Conservation (phyloP, 2,888 invertebrate species). For the Hemaris fuciformis region DNA sequence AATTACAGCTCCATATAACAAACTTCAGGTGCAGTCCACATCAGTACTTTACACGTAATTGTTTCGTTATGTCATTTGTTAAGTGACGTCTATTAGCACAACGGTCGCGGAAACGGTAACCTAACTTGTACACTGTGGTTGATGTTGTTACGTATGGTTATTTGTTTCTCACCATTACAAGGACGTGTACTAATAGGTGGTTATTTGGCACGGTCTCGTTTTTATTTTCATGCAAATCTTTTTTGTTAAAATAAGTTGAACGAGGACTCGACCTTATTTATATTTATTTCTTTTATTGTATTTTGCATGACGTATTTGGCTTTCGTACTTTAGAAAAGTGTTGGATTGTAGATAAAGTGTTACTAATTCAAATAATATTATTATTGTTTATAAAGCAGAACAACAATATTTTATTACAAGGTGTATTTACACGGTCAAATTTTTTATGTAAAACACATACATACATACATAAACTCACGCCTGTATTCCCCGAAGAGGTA, state of each 20-base stretch:
- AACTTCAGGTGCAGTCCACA: neutral
- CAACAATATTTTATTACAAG: too few species aligned
- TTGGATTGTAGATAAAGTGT: neutral
- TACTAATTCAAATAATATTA: too few species aligned
- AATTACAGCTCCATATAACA: too few species aligned
- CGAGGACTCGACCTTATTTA: neutral
- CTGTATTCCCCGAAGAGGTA: too few species aligned
- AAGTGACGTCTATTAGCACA: constrained; percentile 23
- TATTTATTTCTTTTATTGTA: neutral
- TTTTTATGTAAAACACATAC: too few species aligned
- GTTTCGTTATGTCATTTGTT: constrained; percentile 21
- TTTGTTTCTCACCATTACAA: constrained; percentile 17
- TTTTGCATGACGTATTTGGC: neutral
- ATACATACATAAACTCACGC: too few species aligned
- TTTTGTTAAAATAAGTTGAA: neutral
- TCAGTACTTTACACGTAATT: neutral
- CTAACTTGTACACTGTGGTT: constrained; percentile 9
- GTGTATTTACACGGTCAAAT: too few species aligned
- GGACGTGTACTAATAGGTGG: constrained; percentile 9
- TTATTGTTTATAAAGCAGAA: too few species aligned
- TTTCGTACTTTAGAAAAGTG: neutral
- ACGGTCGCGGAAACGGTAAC: constrained; percentile 20
- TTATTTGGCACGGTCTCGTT: neutral
- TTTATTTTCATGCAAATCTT: neutral
- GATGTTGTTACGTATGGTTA: constrained; percentile 15